phyloP scores from a whole-genome alignment of 2,888 invertebrate species.

The Chirona hameri region DNA sequence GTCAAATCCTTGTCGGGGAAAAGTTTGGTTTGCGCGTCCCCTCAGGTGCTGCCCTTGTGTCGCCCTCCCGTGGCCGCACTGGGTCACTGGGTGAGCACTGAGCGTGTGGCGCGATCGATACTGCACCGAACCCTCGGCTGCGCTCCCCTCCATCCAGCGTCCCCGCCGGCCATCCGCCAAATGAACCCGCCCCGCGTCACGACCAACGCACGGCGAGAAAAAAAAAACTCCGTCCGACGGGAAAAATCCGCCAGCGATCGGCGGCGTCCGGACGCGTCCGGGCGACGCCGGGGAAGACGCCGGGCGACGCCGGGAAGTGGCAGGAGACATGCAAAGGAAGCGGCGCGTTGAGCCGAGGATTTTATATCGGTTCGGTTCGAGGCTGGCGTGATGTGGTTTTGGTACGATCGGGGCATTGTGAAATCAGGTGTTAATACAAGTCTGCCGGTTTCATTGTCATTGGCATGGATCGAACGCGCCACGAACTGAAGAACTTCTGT shows the following conservation, averaged over 20 bases:
- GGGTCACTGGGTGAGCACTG: slow-evolving; percentile 1
- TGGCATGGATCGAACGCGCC: too few relatives aligned
- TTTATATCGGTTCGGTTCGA: neutral
- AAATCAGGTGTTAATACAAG: too few relatives aligned
- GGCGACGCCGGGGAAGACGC: neutral
- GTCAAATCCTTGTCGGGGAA: too few relatives aligned
- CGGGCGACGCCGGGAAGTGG: neutral
- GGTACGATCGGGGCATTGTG: too few relatives aligned
- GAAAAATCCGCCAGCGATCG: neutral
- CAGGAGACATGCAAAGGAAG: neutral
- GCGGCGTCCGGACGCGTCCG: neutral
- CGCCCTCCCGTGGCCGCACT: neutral
- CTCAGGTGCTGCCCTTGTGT: neutral
- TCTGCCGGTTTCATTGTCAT: too few relatives aligned
- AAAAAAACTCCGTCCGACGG: neutral
- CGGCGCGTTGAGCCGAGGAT: neutral
- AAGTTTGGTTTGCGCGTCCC: neutral
- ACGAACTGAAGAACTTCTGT: too few relatives aligned
- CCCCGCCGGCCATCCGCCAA: neutral
- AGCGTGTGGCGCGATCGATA: neutral
- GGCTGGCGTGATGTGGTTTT: too few relatives aligned
- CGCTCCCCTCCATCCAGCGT: neutral
- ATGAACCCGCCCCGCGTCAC: neutral
- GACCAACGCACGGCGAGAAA: neutral
- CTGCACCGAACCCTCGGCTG: neutral